Evolutionary conservation across 2,797 vertebrate genomes (phyloP), one percentile per base, ranked within the genome.

Genomic region (Pampus argenteus): DNA sequence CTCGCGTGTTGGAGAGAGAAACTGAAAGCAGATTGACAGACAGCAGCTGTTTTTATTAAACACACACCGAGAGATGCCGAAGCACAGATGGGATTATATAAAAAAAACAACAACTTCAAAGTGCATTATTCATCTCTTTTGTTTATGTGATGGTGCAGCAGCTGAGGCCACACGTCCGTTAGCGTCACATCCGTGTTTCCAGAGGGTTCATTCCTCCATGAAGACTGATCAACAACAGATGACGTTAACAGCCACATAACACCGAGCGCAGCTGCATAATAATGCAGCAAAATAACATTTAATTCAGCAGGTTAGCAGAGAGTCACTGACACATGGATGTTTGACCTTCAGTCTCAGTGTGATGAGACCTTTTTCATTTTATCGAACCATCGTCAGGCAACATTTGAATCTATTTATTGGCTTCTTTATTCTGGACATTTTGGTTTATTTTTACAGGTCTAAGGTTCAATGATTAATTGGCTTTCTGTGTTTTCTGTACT

Each of bases 41-140:
- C 71, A 67, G 74, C 76, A 76, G 76, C 71, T 85, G 81, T 77
- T 85, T 77, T 85, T 54, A 5, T 81, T 60, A 62, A 61, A 74
- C 71, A 13, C 40, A 47, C 57, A 48, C 54, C 54, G 47, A 13
- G 9, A 57, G 65, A 66, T 23, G 49, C 56, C 14, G 5, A 28
- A 70, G 42, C 49, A 55, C 78, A 73, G 81, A 85, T 81, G 78
- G 34, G 70, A 64, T 79, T 88, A 79, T 81, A 84, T 81, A 77
- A 74, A 66, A 79, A 54, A 6, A 82, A 85, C 29, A 2, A 48
- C 66, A 84, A 73, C 69, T 81, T 80, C 42, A 85, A 82, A 81
- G 61, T 78, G 75, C 34, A 72, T 84, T 60, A 61, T 75, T 82
- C 66, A 66, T 71, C 23, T 25, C 4, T 11, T 34, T 29, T 67